Percentiles rank a stretch among this genome's conserved stretches.
phyloP scores from a whole-genome alignment of 2,113 vertebrate species.

The Oncorhynchus keta region DNA sequence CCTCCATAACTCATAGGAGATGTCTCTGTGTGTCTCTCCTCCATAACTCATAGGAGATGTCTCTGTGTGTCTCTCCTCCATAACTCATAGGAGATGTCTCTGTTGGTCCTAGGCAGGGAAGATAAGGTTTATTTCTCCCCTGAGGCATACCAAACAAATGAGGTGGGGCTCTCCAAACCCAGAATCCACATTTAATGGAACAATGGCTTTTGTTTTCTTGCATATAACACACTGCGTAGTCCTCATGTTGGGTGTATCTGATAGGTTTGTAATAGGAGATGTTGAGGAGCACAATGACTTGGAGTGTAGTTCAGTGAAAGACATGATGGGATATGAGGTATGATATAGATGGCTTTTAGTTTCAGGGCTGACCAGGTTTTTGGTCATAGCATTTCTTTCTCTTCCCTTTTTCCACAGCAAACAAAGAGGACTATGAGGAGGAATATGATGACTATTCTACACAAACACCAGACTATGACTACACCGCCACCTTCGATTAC shows the following conservation, averaged over 20 bases:
- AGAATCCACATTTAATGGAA: not conserved
- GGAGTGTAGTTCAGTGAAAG: not conserved
- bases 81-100: slow-evolving; percentile 1
- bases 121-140: not conserved
- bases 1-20: not conserved
- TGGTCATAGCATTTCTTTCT: not conserved
- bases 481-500: slow-evolving; percentile 14
- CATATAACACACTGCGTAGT: not conserved
- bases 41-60: not conserved
- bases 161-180: not conserved
- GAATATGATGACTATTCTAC: not conserved
- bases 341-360: slow-evolving; percentile 1
- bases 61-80: not conserved
- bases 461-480: slow-evolving; percentile 27
- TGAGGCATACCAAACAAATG: not conserved
- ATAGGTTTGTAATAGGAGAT: not conserved
- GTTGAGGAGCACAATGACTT: not conserved
- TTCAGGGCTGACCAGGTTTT: not conserved
- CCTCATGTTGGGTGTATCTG: not conserved
- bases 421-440: not conserved
- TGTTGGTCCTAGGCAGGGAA: not conserved
- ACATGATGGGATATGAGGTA: not conserved
- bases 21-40: not conserved
- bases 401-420: slow-evolving; percentile 7
- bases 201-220: not conserved